Evolutionary conservation across 2,888 invertebrate species (phyloP).

Genomic region (Seira ritae): DNA sequence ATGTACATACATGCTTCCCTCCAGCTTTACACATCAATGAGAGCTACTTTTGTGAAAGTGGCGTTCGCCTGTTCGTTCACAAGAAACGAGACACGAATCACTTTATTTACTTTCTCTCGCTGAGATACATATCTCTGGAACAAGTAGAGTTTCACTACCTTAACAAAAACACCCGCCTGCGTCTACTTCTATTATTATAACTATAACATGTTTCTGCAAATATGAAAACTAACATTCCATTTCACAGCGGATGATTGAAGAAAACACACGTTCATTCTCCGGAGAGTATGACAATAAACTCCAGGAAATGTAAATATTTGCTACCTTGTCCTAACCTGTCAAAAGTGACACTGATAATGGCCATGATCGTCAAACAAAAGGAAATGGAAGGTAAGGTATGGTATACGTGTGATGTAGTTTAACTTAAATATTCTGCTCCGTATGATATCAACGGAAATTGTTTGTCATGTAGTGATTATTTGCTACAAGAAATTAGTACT

Average conservation of each 20-base stretch:
- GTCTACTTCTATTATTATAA: too few relatives aligned
- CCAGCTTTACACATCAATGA: too few relatives aligned
- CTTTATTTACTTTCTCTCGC: too few relatives aligned
- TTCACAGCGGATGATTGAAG: conserved; percentile 2
- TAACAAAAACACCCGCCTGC: too few relatives aligned
- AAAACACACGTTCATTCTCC: not conserved
- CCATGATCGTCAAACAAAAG: not conserved
- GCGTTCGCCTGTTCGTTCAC: too few relatives aligned
- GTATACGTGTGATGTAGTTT: not conserved
- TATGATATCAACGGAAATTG: not conserved
- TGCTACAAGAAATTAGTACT: not conserved
- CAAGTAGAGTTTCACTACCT: too few relatives aligned
- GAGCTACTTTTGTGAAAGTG: too few relatives aligned
- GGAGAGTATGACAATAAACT: not conserved
- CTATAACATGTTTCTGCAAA: too few relatives aligned
- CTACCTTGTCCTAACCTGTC: conserved; percentile 9
- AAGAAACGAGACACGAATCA: too few relatives aligned
- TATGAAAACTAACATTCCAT: not conserved
- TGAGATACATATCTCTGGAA: too few relatives aligned
- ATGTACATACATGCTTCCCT: too few relatives aligned
- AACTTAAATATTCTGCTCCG: not conserved
- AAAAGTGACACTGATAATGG: conserved; percentile 16
- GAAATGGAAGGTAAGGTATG: not conserved
- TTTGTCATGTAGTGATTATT: not conserved
- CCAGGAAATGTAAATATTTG: conserved; percentile 16